Evolutionary conservation across 2,113 vertebrate genomes (phyloP).

Genomic region (Etia nguti): DNA sequence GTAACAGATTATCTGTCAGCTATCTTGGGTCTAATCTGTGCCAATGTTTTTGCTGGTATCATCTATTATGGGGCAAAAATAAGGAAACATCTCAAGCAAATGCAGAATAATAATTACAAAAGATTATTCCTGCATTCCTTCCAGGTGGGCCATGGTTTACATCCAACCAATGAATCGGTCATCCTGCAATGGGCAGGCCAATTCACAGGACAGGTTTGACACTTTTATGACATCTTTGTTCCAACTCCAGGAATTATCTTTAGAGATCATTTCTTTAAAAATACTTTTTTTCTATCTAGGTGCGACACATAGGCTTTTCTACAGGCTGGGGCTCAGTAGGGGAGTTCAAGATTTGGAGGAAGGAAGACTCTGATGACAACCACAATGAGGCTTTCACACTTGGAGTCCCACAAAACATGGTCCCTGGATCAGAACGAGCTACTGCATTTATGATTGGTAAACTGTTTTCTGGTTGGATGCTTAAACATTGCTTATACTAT

Average conservation of each 20-base stretch:
- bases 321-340: conserved; percentile 93
- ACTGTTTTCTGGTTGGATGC: neutral
- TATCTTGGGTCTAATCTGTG: neutral
- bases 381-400: conserved; percentile 93
- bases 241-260: neutral
- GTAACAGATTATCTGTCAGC: neutral
- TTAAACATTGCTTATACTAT: neutral
- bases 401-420: conserved; percentile 86
- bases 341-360: conserved; percentile 94
- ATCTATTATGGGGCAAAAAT: neutral
- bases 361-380: conserved; percentile 90
- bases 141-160: conserved; percentile 85
- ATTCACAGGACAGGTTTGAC: conserved; percentile 70
- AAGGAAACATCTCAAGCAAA: neutral
- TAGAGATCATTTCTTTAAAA: neutral
- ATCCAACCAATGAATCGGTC: conserved; percentile 80
- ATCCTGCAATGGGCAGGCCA: conserved; percentile 81
- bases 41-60: neutral
- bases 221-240: neutral
- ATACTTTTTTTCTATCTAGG: conserved; percentile 19
- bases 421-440: conserved; percentile 88
- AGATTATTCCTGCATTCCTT: neutral
- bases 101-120: neutral
- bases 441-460: conserved; percentile 88
- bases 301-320: conserved; percentile 89